Evolutionary conservation across 2,113 vertebrate genomes (phyloP), one percentile per base, ranked within the genome.

Genomic region (Pachyramphus minor): DNA sequence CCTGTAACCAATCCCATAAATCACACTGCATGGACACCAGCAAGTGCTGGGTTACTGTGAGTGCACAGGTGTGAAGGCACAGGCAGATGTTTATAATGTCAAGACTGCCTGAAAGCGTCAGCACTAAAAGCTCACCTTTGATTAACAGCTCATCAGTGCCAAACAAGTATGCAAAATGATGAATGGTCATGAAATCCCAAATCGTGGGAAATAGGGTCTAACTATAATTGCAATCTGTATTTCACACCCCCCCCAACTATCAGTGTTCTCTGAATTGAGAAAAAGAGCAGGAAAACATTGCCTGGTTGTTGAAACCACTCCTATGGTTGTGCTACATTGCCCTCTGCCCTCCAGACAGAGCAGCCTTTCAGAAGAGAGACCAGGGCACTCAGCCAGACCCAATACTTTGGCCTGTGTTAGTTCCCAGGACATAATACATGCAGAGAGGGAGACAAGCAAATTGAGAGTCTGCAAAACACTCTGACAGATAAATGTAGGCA

Each of bases 301-400:
- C 22, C 52, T 44, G 13, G 69, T 89, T 56, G 52, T 87, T 69
- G 19, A 37, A 84, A 62, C 11, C 58, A 12, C 67, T 45, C 12
- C 42, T 53, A 8, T 56, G 80, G 12, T 17, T 27, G 84, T 79
- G 66, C 71, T 91, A 8, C 89, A 33, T 91, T 94, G 89, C 77
- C 81, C 87, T 95, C 84, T 89, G 84, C 58, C 59, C 91, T 95
- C 37, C 74, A 87, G 89, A 89, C 91, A 94, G 94, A 78, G 91
- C 56, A 74, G 75, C 33, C 83, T 91, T 94, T 84, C 66, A 69
- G 76, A 84, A 31, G 4, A 68, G 18, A 69, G 35, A 16, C 69
- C 28, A 9, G 37, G 62, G 87, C 41, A 25, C 58, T 1, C 6
- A 2, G 87, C 81, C 93, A 95, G 91, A 49, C 37, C 44, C 84